Conservation (phyloP, 2,888 invertebrate species). For the Nomada goodeniana region DNA sequence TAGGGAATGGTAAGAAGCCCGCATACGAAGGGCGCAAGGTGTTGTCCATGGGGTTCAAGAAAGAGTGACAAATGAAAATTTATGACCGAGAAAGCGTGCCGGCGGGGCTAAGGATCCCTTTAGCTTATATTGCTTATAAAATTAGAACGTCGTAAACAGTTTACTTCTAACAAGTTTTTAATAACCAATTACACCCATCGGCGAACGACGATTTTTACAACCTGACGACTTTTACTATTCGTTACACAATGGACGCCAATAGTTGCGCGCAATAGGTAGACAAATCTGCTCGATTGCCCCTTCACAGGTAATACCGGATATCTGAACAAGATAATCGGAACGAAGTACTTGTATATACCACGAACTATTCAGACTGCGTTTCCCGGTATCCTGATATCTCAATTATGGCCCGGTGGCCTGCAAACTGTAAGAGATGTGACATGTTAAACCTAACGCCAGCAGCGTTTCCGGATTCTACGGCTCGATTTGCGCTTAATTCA, state of each 20-base stretch:
- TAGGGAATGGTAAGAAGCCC: neutral
- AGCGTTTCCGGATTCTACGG: slow-evolving; percentile 20
- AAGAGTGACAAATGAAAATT: slow-evolving; percentile 78
- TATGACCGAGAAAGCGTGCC: slow-evolving; percentile 72
- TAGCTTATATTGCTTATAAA: slow-evolving; percentile 42
- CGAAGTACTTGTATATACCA: slow-evolving; percentile 2
- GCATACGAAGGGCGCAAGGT: slow-evolving; percentile 1
- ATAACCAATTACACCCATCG: neutral
- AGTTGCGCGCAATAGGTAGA: neutral
- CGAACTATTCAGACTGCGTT: no score
- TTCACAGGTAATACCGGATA: neutral
- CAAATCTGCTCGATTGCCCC: neutral
- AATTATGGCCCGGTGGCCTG: slow-evolving; percentile 33
- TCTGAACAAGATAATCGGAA: slow-evolving; percentile 8
- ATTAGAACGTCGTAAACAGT: slow-evolving; percentile 43
- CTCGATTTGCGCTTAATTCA: slow-evolving; percentile 27
- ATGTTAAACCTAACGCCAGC: slow-evolving; percentile 16
- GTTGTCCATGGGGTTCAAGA: slow-evolving; percentile 64
- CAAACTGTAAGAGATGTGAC: slow-evolving; percentile 21
- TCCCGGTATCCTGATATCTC: slow-evolving; percentile 15
- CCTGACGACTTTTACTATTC: neutral
- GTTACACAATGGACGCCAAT: neutral
- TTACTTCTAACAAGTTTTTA: slow-evolving; percentile 24
- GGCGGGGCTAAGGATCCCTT: slow-evolving; percentile 7
- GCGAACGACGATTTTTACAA: neutral